Percentiles rank a stretch among this genome's conserved stretches.
Conservation (phyloP, 2,113 vertebrate species). For the Onychostruthus taczanowskii region DNA sequence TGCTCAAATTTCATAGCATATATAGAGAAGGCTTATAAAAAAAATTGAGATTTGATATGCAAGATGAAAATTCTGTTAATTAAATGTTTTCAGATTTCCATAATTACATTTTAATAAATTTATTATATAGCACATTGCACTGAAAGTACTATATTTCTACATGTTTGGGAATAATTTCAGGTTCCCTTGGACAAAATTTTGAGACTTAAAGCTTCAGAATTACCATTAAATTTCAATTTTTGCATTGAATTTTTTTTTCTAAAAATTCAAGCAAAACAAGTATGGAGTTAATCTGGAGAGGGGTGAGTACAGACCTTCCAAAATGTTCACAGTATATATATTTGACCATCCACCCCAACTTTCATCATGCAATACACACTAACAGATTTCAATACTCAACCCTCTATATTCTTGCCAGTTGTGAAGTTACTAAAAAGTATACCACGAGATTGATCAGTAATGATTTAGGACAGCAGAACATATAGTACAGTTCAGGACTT, state of each 20-base stretch:
- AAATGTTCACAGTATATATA: neutral
- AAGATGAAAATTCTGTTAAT: neutral
- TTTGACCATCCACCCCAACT: neutral
- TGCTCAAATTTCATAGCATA: neutral
- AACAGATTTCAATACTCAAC: neutral
- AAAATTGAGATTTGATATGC: neutral
- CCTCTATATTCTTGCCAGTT: neutral
- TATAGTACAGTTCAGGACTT: conserved; percentile 37
- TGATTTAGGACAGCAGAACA: conserved; percentile 39
- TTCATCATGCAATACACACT: neutral
- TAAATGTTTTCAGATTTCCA: neutral
- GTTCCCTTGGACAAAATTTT: neutral
- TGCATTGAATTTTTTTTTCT: conserved; percentile 52
- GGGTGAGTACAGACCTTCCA: conserved; percentile 48
- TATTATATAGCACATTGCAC: neutral
- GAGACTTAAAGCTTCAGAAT: neutral
- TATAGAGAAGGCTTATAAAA: neutral
- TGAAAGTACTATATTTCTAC: neutral
- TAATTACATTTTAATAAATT: neutral
- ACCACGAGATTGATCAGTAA: neutral
- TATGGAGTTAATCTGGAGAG: conserved; percentile 36
- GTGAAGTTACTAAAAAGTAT: neutral
- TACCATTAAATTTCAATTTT: conserved; percentile 38
- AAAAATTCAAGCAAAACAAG: conserved; percentile 10
- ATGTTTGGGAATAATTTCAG: neutral